Evolutionary conservation across 2,113 vertebrate genomes (phyloP), one percentile per base, ranked within the genome.

Genomic region (Balaeniceps rex): DNA sequence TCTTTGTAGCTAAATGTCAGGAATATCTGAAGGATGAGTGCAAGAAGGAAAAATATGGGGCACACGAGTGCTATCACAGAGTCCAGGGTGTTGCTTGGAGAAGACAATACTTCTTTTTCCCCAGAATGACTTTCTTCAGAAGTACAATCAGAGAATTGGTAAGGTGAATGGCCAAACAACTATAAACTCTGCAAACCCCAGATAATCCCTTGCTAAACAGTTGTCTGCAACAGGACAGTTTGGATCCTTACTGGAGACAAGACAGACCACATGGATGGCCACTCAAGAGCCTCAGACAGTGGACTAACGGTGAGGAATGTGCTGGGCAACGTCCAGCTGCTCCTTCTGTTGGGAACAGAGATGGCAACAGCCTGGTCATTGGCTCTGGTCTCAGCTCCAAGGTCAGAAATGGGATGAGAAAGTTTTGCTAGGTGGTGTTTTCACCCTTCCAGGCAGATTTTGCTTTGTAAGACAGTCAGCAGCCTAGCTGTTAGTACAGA

Each of bases 41-140:
- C 4, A 63, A 70, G 36, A 47, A 65, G 29, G 22, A 74, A 29
- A 68, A 42, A 5, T 5, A 19, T 33, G 14, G 19, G n/a, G 31
- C 11, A 19, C 0, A 0, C 0, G 1, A 42, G 16, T 9, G 31
- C 28, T 49, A 52, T 19, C 19, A 28, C 4, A 7, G 42, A 63
- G 18, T 25, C 14, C 31, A 34, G 7, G 2, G 10, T 24, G 33
- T 22, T 21, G 13, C 16, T 23, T 19, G 21, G 51, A 77, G n/a
- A 46, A 77, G 18, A 21, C 0, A n/a, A 34, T 5, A 11, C 19
- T 33, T 36, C 13, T 54, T 46, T 60, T 23, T 24, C 28, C 26
- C 36, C 38, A 65, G 19, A 80, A 31, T 12, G 42, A 33, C 25
- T 58, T 51, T 26, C 14, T 88, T 38, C 46, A 54, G 36, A 71